phyloP scores from a whole-genome alignment of 2,888 invertebrate genomes.

The Amphipyra berbera region DNA sequence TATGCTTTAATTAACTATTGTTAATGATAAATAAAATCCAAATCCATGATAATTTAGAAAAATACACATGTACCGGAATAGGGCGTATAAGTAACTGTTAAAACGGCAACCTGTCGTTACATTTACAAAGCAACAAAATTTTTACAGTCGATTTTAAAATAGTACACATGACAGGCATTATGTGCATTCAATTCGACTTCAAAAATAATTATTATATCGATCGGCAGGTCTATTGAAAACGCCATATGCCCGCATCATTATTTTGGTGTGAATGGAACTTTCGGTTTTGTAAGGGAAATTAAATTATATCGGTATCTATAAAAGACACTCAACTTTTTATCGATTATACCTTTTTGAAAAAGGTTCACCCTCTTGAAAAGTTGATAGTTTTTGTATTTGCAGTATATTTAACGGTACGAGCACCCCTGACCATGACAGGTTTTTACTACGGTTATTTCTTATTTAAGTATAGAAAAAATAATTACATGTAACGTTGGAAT shows the following conservation, averaged over 20 bases:
- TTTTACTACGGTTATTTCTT: constrained; percentile 22
- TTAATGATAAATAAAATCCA: too few species aligned
- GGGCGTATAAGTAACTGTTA: constrained; percentile 2
- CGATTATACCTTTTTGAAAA: constrained; percentile 54
- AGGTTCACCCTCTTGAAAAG: constrained; percentile 46
- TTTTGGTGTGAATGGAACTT: constrained; percentile 71
- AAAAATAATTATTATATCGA: constrained; percentile 69
- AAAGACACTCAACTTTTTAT: constrained; percentile 65
- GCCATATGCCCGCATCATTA: constrained; percentile 81
- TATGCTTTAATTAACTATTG: too few species aligned
- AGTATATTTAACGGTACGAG: constrained; percentile 69
- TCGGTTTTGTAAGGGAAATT: constrained; percentile 76
- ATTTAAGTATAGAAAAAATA: not conserved
- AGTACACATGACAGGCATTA: constrained; percentile 56
- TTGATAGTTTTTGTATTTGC: constrained; percentile 66
- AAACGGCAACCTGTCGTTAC: constrained; percentile 22
- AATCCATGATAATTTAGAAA: not conserved
- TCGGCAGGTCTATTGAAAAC: constrained; percentile 70
- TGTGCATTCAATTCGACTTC: constrained; percentile 54
- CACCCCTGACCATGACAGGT: constrained; percentile 39
- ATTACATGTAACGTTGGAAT: too few species aligned
- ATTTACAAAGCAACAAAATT: constrained; percentile 32
- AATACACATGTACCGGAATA: constrained; percentile 5
- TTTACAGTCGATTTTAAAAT: constrained; percentile 37
- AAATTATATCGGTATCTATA: constrained; percentile 74